Conservation (phyloP, 2,888 invertebrate genomes). For the Drosophila flavopinicola region DNA sequence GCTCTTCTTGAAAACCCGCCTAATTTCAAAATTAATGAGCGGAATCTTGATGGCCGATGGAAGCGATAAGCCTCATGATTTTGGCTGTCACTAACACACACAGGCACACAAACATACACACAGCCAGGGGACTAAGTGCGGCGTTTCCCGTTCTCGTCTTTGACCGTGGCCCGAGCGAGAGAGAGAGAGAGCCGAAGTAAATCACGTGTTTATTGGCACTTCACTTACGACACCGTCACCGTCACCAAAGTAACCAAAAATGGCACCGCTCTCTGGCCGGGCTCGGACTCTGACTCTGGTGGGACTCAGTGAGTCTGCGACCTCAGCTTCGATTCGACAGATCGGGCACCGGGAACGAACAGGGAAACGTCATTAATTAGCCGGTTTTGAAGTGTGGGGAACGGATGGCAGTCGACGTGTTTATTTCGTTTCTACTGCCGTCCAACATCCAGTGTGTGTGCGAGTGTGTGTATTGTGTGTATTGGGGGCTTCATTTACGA, state of each 20-base stretch:
- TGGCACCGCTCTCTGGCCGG: slow-evolving; percentile 66
- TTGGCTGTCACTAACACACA: slow-evolving; percentile 67
- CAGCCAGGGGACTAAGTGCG: slow-evolving; percentile 40
- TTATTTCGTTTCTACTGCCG: slow-evolving; percentile 66
- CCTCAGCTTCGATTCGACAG: slow-evolving; percentile 26
- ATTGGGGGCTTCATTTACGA: slow-evolving; percentile 64
- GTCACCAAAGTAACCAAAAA: slow-evolving; percentile 64
- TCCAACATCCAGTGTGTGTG: slow-evolving; percentile 46
- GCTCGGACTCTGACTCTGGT: slow-evolving; percentile 1
- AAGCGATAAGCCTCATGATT: slow-evolving; percentile 80
- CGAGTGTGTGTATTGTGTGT: slow-evolving; percentile 24
- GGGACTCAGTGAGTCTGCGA: slow-evolving; percentile 34
- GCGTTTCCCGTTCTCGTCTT: slow-evolving; percentile 38
- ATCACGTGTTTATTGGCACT: slow-evolving; percentile 83
- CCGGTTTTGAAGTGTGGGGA: slow-evolving; percentile 74
- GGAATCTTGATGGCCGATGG: slow-evolving; percentile 83
- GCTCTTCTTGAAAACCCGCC: slow-evolving; percentile 79
- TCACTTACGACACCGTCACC: slow-evolving; percentile 77
- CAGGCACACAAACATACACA: slow-evolving; percentile 22
- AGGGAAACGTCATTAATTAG: slow-evolving; percentile 75
- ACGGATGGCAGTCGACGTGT: slow-evolving; percentile 74
- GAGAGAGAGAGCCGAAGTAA: slow-evolving; percentile 70
- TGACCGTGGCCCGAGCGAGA: slow-evolving; percentile 32
- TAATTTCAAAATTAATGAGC: slow-evolving; percentile 84
- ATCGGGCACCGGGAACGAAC: slow-evolving; percentile 33